Evolutionary conservation across 1,140 invertebrate genomes (phyloP).

Genomic region (Heliconius hermathena): DNA sequence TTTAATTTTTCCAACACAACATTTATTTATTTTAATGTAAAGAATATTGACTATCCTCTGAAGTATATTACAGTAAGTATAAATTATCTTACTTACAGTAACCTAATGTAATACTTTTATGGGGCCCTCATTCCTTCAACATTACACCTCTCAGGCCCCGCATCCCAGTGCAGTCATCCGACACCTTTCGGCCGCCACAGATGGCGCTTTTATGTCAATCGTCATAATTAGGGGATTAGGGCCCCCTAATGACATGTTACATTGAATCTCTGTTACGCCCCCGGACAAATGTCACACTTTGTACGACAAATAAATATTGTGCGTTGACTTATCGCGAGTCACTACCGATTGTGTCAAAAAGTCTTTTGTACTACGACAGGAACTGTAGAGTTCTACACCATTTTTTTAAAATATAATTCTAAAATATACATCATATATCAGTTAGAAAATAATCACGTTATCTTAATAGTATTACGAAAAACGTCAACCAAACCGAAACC

Average conservation of each 20-base stretch:
- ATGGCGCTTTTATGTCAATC: constrained; percentile 80
- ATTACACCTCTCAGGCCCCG: background rate
- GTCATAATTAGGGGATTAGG: constrained; percentile 80
- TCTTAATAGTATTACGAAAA: constrained; percentile 63
- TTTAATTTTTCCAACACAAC: too few relatives aligned
- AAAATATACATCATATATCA: background rate
- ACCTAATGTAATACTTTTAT: background rate
- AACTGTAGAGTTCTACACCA: background rate
- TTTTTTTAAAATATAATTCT: background rate
- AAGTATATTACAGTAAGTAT: background rate
- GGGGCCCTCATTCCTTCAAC: background rate
- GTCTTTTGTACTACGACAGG: constrained; percentile 29
- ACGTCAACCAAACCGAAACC: constrained; percentile 69
- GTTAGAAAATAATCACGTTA: constrained; percentile 42
- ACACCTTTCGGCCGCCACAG: constrained; percentile 73
- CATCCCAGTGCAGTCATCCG: constrained; percentile 56
- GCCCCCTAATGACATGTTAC: constrained; percentile 77
- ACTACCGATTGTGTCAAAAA: constrained; percentile 44
- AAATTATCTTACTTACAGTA: background rate
- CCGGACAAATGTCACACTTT: constrained; percentile 68
- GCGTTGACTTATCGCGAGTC: constrained; percentile 64
- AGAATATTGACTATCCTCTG: too few relatives aligned
- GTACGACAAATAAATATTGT: constrained; percentile 66
- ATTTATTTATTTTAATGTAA: too few relatives aligned
- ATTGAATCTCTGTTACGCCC: constrained; percentile 74